Percentiles rank a stretch among this genome's conserved stretches.
Conservation (phyloP, 1,140 invertebrate species). For the Achatina immaculata region DNA sequence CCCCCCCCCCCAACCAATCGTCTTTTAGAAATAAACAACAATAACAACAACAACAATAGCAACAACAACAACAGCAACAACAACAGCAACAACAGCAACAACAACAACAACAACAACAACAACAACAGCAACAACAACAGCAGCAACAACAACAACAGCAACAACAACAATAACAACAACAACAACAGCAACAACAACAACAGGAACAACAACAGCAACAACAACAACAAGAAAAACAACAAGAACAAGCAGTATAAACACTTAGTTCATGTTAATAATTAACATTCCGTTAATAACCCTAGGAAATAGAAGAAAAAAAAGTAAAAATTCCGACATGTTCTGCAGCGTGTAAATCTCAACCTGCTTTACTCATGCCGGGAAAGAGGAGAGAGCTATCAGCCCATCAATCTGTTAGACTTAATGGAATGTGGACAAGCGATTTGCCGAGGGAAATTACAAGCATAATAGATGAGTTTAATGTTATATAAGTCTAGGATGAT, state of each 20-base stretch:
- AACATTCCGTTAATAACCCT: background rate
- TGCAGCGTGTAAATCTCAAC: background rate
- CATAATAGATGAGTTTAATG: too few relatives aligned
- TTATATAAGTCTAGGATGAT: too few relatives aligned
- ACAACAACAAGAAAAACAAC: background rate
- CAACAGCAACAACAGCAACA: background rate
- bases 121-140: background rate
- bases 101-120: background rate
- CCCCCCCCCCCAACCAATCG: too few relatives aligned
- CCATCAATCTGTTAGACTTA: too few relatives aligned
- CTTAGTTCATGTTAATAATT: background rate
- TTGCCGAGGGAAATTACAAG: too few relatives aligned
- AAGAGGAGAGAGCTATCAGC: background rate
- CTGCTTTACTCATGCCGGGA: background rate
- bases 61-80: background rate
- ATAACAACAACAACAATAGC: background rate
- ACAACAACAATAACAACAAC: background rate
- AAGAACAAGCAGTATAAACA: background rate
- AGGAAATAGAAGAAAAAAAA: background rate
- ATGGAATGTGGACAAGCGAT: too few relatives aligned
- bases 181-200: background rate
- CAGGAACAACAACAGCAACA: background rate
- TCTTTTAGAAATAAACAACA: background rate
- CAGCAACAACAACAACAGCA: too few relatives aligned
- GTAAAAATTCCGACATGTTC: background rate